These are phyloP conservation scores for Procambarus virginalis DNA, from an alignment of 1,140 invertebrate species.

Conservation along the genomic window DNA sequence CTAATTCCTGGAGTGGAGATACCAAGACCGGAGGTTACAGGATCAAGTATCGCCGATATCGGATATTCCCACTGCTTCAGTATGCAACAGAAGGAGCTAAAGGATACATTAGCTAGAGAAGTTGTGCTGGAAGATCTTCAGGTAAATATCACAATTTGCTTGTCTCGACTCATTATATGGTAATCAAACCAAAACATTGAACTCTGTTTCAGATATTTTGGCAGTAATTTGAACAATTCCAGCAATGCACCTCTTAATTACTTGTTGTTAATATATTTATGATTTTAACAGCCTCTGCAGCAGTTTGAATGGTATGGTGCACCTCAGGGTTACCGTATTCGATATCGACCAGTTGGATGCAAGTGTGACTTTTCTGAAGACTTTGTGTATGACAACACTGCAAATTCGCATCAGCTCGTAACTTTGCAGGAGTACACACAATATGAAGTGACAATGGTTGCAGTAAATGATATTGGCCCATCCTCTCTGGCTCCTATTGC, in stretches of 20 bases:
- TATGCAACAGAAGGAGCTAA: conserved; percentile 87
- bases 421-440: conserved; percentile 91
- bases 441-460: conserved; percentile 91
- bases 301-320: conserved; percentile 97
- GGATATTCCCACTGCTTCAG: conserved; percentile 87
- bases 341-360: conserved; percentile 80
- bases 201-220: no score
- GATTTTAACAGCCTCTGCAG: conserved; percentile 83
- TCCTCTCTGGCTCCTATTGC: conserved; percentile 86
- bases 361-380: conserved; percentile 60
- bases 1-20: conserved; percentile 91
- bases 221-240: no score
- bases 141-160: conserved; percentile 26
- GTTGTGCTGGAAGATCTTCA: conserved; percentile 69
- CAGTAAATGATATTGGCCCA: conserved; percentile 94
- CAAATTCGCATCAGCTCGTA: conserved; percentile 89
- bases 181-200: not conserved
- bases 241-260: no score
- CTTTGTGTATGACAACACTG: conserved; percentile 83
- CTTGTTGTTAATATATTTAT: no score
- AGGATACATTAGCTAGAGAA: conserved; percentile 82
- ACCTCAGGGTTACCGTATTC: conserved; percentile 94
- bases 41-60: conserved; percentile 89
- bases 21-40: conserved; percentile 89
- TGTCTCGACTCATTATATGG: conserved; percentile 18